These are phyloP conservation scores for Tapirus terrestris DNA, from an alignment of 2,113 vertebrate genomes.

Conservation along the genomic window DNA sequence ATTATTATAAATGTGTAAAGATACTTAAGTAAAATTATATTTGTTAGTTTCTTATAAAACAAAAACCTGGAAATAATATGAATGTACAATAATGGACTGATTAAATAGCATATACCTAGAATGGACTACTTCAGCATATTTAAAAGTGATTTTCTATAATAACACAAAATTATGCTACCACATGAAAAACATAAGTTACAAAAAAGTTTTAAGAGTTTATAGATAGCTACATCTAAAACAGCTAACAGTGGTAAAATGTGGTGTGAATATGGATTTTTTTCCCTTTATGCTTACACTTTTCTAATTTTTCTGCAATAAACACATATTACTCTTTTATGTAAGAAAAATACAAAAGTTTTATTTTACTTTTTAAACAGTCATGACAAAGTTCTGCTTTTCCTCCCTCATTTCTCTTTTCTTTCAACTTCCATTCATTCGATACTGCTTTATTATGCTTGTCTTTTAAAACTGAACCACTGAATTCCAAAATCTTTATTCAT, in stretches of 20 bases:
- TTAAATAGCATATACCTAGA: background rate
- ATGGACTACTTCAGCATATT: background rate
- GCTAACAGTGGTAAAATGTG: background rate
- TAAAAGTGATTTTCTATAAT: background rate
- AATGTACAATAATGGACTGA: background rate
- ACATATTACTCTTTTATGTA: background rate
- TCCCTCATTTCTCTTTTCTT: background rate
- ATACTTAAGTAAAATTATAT: background rate
- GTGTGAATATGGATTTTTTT: background rate
- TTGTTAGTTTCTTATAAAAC: conserved; percentile 37
- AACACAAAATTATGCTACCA: background rate
- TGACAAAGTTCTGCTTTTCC: background rate
- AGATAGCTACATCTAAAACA: conserved; percentile 3
- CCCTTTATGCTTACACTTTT: background rate
- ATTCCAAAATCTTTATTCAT: conserved; percentile 20
- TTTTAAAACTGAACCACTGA: conserved; percentile 52
- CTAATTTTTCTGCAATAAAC: background rate
- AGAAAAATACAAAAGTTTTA: background rate
- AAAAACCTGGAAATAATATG: background rate
- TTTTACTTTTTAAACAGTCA: background rate
- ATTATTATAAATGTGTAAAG: background rate
- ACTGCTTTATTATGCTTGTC: background rate
- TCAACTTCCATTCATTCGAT: background rate
- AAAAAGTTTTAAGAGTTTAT: background rate
- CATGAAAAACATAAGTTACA: background rate